Base-by-base conservation (phyloP, 2,113 vertebrate genomes). In the Thinocorus orbignyianus region DNA sequence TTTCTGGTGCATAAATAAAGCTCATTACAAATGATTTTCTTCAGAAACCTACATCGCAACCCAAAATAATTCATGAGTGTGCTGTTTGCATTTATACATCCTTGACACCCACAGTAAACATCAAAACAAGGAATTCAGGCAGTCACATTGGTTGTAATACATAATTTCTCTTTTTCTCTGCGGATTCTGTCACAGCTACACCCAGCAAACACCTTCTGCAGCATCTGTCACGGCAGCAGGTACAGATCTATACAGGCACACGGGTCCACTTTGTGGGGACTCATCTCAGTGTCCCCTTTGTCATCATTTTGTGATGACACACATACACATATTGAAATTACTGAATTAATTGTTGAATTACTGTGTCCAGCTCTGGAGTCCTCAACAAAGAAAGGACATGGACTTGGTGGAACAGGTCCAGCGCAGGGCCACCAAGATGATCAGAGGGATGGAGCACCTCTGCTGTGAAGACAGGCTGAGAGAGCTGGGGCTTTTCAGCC, bases 91-190 rank as follows among this genome's bases (percentile, higher is more conserved):
- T 97, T 95, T 95, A 77, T 93, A 93, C 85, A 95, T 93, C 95
- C 93, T 83, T 93, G 90, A 93, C 94, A 96, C 72, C 88, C 96
- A 79, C 69, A 88, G 93, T 74, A 96, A 97, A 95, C 92, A 97
- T 95, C 95, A 95, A 95, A 97, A 97, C 94, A 96, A 93, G 93
- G 61, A 94, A 92, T 91, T 81, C 81, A 97, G 90, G 89, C 92
- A 93, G 87, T 92, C 82, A 58, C 68, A 54, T 23, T 83, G 93
- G 83, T 86, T 95, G 86, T 92, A 96, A 92, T 69, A 84, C 93
- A 93, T 11, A 49, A 83, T 42, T 86, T 73, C 83, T 69, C 77
- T 79, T 61, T 61, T 79, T 44, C 85, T 79, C 54, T 17, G 6
- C 49, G 52, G 83, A 35, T 95, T 77, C 88, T 94, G 90, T 58